These are phyloP conservation scores for Orientallactaga sibirica DNA, from an alignment of 2,797 vertebrate species.

Conservation along the genomic window DNA sequence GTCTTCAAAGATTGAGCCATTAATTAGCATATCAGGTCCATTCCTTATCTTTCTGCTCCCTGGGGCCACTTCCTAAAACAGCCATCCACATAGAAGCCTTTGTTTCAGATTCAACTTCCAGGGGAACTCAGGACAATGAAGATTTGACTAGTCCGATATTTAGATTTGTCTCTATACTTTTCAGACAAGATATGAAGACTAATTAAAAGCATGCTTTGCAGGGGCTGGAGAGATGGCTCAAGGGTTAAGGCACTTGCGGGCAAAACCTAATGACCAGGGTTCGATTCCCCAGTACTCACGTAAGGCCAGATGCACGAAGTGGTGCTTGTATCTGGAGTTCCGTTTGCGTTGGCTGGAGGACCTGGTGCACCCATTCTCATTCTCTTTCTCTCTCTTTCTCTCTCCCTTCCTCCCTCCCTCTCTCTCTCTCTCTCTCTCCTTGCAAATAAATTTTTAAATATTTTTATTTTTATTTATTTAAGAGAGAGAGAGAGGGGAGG, in stretches of 20 bases:
- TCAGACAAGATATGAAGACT: no score
- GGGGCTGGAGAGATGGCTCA: no score
- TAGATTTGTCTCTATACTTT: background rate
- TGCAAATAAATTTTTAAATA: background rate
- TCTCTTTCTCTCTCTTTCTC: background rate
- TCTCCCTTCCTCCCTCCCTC: background rate
- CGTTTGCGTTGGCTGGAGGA: no score
- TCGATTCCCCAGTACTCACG: no score
- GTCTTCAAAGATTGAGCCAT: background rate
- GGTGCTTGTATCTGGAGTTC: no score
- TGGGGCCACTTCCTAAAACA: background rate
- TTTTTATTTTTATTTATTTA: background rate
- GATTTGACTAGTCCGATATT: conserved; percentile 14
- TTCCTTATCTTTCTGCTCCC: background rate
- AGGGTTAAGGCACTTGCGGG: no score
- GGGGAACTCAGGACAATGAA: background rate
- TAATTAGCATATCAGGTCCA: background rate
- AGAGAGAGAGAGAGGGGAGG: no score
- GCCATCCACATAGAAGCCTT: background rate
- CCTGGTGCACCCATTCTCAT: no score
- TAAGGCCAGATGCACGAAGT: no score
- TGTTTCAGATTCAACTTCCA: conserved; percentile 20
- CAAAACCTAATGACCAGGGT: no score
- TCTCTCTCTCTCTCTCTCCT: background rate
- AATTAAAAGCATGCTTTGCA: no score